These are phyloP conservation scores for Trissolcus basalis DNA, from an alignment of 1,140 invertebrate genomes.

Conservation along the genomic window DNA sequence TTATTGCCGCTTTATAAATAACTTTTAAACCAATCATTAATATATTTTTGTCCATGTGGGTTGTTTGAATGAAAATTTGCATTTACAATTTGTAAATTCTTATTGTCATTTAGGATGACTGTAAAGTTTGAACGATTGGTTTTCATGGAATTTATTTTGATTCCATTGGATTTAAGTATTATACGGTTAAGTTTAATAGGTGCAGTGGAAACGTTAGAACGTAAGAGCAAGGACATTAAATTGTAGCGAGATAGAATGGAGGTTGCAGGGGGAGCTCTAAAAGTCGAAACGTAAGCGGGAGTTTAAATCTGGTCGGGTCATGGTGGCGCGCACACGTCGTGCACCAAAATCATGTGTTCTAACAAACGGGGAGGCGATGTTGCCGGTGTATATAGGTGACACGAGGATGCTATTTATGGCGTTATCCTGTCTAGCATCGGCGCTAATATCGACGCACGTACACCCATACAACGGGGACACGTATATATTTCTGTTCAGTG, in stretches of 20 bases:
- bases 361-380: constrained; percentile 30
- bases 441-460: constrained; percentile 57
- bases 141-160: background rate
- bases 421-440: constrained; percentile 51
- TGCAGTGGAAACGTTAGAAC: background rate
- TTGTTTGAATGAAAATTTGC: background rate
- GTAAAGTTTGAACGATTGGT: background rate
- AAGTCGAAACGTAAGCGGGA: constrained; percentile 65
- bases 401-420: constrained; percentile 45
- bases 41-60: too few relatives aligned
- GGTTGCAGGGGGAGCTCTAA: constrained; percentile 34
- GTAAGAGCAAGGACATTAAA: constrained; percentile 33
- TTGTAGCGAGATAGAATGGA: constrained; percentile 22
- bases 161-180: background rate
- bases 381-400: too few relatives aligned
- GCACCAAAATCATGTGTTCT: constrained; percentile 55
- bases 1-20: too few relatives aligned
- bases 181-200: background rate
- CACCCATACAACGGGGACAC: constrained; percentile 6
- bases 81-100: background rate
- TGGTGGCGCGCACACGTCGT: constrained; percentile 49
- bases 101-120: background rate
- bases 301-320: constrained; percentile 70
- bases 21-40: too few relatives aligned
- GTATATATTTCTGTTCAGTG: constrained; percentile 1